Evolutionary conservation across 2,888 invertebrate genomes (phyloP), one percentile per base, ranked within the genome.

Genomic region (Drosophila tanythrix): DNA sequence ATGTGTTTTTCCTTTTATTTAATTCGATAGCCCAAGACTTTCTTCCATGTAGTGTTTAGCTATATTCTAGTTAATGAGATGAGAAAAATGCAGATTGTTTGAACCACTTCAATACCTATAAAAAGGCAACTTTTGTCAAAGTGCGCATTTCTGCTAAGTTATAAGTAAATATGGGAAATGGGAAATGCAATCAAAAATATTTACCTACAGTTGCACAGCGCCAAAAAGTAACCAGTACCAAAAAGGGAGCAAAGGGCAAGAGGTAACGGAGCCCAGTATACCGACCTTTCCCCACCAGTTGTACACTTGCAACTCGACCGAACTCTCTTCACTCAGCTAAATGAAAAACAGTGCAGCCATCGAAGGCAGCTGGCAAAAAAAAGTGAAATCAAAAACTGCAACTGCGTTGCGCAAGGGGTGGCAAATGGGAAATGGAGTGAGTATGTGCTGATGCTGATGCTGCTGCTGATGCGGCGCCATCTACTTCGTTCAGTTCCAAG

Each of bases 361-460:
- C 74, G 55, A 67, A 77, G 79, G 73, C 74, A 72, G 63, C 64
- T 53, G 71, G 69, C 68, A 29, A 27, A 38, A 38, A 86, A 87
- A 88, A 88, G 89, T 89, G 88, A 88, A 88, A 89, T 88, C 89
- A 88, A 88, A 88, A 88, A 88, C 83, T 88, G 87, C 87, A 89
- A 76, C 76, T 69, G 60, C 57, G 74, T 64, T 58, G 72, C 59
- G 59, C 27, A 33, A 58, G 50, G 36, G 52, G 38, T 2, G 27
- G 35, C n/a, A n/a, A n/a, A 13, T 4, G 18, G 25, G 2, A 33
- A 29, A 43, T 53, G 77, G 56, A n/a, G 53, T n/a, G 64, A 64
- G 52, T 79, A 70, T 11, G 61, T 70, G 55, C 63, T 74, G 80
- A 72, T 69, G 78, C 66, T 51, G 57, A 58, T 65, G 67, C 58